A percentile compares a stretch with the other conserved stretches of the same genome.
phyloP scores from a whole-genome alignment of 2,888 invertebrate species.

The Tetrapedia diversipes region DNA sequence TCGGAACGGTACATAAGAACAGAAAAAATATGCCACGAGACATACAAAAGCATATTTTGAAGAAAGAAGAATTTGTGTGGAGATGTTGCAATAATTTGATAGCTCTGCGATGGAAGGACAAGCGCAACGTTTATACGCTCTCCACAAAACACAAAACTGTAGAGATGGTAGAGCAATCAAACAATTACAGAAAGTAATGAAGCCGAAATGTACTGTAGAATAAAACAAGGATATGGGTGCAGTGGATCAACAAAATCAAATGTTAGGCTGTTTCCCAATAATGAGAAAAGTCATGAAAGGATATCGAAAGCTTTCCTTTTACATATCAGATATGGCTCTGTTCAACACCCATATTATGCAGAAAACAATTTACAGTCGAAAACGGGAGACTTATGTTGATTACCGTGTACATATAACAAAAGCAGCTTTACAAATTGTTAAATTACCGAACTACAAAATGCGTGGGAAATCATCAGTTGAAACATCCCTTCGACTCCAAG shows the following conservation, averaged over 20 bases:
- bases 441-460: slow-evolving; percentile 11
- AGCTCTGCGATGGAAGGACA: too few relatives aligned
- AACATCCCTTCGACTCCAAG: slow-evolving; percentile 22
- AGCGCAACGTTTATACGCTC: too few relatives aligned
- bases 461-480: slow-evolving; percentile 25
- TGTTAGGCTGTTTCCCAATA: too few relatives aligned
- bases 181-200: slow-evolving; percentile 44
- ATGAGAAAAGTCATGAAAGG: slow-evolving; percentile 16
- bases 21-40: slow-evolving; percentile 34
- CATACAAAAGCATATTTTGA: not conserved
- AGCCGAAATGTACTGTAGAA: slow-evolving; percentile 57
- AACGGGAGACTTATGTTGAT: slow-evolving; percentile 34
- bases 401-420: slow-evolving; percentile 44
- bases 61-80: too few relatives aligned
- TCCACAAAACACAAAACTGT: not conserved
- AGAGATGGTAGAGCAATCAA: slow-evolving; percentile 27
- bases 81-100: too few relatives aligned
- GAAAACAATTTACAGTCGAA: slow-evolving; percentile 35
- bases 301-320: not conserved
- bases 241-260: slow-evolving; percentile 4
- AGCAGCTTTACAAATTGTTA: slow-evolving; percentile 34
- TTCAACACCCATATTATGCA: slow-evolving; percentile 51
- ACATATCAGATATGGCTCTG: slow-evolving; percentile 49
- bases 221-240: slow-evolving; percentile 61
- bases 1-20: not conserved